Percentiles rank a stretch among this genome's conserved stretches.
Evolutionary conservation across 2,888 invertebrate genomes (phyloP).

Genomic region (Metellina segmentata): DNA sequence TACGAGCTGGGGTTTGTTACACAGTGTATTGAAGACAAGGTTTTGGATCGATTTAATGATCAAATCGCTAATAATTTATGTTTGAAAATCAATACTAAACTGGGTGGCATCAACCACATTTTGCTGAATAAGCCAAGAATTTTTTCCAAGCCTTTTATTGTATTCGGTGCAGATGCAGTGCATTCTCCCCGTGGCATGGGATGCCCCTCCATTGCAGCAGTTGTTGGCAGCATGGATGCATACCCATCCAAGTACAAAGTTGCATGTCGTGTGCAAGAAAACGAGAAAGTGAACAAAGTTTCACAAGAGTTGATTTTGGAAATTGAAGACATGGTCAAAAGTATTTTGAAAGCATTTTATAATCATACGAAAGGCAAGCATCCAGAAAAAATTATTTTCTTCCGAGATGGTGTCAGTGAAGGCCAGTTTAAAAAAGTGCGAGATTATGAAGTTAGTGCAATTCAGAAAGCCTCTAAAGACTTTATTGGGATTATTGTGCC

Average conservation of each 20-base stretch:
- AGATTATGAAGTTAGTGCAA: constrained; percentile 82
- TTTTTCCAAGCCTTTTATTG: constrained; percentile 83
- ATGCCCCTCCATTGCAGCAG: constrained; percentile 85
- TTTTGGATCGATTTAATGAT: constrained; percentile 75
- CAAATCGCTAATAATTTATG: constrained; percentile 79
- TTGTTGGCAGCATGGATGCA: constrained; percentile 88
- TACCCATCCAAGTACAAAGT: constrained; percentile 82
- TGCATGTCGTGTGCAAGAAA: constrained; percentile 88
- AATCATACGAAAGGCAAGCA: constrained; percentile 10
- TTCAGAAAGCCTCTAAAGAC: constrained; percentile 86
- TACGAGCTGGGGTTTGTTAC: constrained; percentile 57
- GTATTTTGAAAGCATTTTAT: constrained; percentile 83
- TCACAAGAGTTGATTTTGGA: constrained; percentile 88
- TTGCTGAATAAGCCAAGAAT: constrained; percentile 65
- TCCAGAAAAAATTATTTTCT: constrained; percentile 87
- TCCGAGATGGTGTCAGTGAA: constrained; percentile 92
- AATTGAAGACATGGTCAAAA: constrained; percentile 86
- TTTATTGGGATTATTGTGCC: constrained; percentile 85
- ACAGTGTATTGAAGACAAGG: constrained; percentile 80
- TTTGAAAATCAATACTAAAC: constrained; percentile 80
- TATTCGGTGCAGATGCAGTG: constrained; percentile 94
- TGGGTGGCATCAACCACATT: constrained; percentile 80
- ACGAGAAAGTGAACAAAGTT: constrained; percentile 77
- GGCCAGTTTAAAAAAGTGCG: constrained; percentile 87
- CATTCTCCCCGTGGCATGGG: constrained; percentile 91